Evolutionary conservation across 2,113 vertebrate species (phyloP).

Genomic region (Lepus europaeus): DNA sequence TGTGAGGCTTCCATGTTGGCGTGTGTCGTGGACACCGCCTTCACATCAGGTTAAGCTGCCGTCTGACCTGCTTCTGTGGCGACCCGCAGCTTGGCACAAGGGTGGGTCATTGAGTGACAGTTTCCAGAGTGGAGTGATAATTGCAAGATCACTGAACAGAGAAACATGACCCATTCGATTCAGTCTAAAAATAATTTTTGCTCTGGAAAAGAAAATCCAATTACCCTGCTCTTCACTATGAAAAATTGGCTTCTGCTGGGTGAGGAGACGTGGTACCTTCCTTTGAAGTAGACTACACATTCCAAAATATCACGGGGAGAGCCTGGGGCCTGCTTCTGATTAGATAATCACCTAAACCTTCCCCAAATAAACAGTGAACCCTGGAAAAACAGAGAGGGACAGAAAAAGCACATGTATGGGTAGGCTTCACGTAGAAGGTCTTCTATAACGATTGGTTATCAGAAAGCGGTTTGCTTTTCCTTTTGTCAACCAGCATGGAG

Average conservation of each 20-base stretch:
- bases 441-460: slow-evolving; percentile 80
- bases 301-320: slow-evolving; percentile 86
- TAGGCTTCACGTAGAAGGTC: slow-evolving; percentile 77
- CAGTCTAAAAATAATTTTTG: slow-evolving; percentile 82
- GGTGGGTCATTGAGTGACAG: slow-evolving; percentile 62
- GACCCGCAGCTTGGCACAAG: slow-evolving; percentile 78
- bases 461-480: slow-evolving; percentile 69
- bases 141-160: slow-evolving; percentile 67
- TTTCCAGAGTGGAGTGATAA: slow-evolving; percentile 69
- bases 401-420: slow-evolving; percentile 76
- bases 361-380: slow-evolving; percentile 86
- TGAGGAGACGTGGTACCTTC: slow-evolving; percentile 84
- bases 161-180: slow-evolving; percentile 75
- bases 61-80: slow-evolving; percentile 78
- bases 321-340: slow-evolving; percentile 89
- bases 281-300: slow-evolving; percentile 87
- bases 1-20: slow-evolving; percentile 41
- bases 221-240: slow-evolving; percentile 84
- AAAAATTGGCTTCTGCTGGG: slow-evolving; percentile 85
- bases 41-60: slow-evolving; percentile 62
- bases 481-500: slow-evolving; percentile 50
- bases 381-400: slow-evolving; percentile 84
- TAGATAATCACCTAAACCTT: slow-evolving; percentile 89
- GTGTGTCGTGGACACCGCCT: not conserved
- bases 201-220: slow-evolving; percentile 86